Conservation (phyloP, 2,888 invertebrate species). For the Abrostola tripartita region DNA sequence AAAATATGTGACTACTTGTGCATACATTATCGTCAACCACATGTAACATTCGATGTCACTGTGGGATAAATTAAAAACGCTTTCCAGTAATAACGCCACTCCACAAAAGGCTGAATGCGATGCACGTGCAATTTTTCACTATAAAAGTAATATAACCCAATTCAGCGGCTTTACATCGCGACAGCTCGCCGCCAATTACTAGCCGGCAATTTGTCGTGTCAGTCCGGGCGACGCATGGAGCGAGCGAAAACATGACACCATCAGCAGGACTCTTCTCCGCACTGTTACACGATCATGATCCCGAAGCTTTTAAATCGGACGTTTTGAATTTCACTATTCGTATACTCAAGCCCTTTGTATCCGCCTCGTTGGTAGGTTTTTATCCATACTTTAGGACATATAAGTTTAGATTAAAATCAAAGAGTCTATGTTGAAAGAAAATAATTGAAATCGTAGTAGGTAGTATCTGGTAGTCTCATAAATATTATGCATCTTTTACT, state of each 20-base stretch:
- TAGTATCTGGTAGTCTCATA: too few species aligned
- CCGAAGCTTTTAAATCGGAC: slow-evolving; percentile 23
- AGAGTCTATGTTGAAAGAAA: too few species aligned
- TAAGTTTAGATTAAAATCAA: too few species aligned
- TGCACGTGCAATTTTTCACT: slow-evolving; percentile 62
- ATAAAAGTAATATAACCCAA: slow-evolving; percentile 63
- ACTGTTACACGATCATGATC: slow-evolving; percentile 40
- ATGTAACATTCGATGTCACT: slow-evolving; percentile 27
- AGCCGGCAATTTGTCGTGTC: slow-evolving; percentile 72
- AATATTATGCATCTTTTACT: too few species aligned
- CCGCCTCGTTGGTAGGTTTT: not conserved
- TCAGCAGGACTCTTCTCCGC: slow-evolving; percentile 42
- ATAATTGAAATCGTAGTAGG: too few species aligned
- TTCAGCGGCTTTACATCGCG: slow-evolving; percentile 61
- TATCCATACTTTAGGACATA: too few species aligned
- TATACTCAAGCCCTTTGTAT: not conserved
- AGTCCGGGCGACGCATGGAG: slow-evolving; percentile 59
- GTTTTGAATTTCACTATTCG: slow-evolving; percentile 5
- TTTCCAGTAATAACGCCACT: slow-evolving; percentile 43
- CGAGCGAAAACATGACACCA: slow-evolving; percentile 61
- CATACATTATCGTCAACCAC: slow-evolving; percentile 40
- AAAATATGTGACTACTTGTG: slow-evolving; percentile 32
- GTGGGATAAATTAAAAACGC: slow-evolving; percentile 45
- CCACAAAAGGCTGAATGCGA: slow-evolving; percentile 44
- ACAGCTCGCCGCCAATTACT: slow-evolving; percentile 71